Base-by-base conservation (phyloP, 1,140 invertebrate species). In the Gonatopus flavifemur region DNA sequence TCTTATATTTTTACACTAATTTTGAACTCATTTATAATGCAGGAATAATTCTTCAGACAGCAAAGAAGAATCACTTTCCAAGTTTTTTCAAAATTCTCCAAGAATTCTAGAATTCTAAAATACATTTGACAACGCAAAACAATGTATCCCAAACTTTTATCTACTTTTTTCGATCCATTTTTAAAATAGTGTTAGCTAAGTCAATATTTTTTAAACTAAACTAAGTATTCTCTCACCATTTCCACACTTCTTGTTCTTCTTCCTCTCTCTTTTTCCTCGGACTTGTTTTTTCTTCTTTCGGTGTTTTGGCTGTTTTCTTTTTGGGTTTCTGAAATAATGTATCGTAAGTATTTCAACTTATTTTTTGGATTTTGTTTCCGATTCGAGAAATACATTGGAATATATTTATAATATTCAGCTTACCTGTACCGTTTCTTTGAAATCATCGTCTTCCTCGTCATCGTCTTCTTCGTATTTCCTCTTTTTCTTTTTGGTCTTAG, bases 231-330 rank as follows among this genome's bases (percentile, higher is more conserved):
- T 36, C 58, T 70, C 81, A 93, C 91, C 93, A 97, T 85, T 93
- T 93, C 93, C 94, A 97, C 52, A 94, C 90, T 78, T 95, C 88
- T 62, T 88, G 84, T 64, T 91, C 88, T 52, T 91, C 89, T 55
- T 89, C 85, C 67, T 92, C 88, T 66, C 91, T 92, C 67, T 89
- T 90, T 51, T 81, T 82, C 57, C 68, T 79, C 1, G 79, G 78
- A 57, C 69, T 73, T 3, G 46, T 22, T 19, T 62, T 64, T 63
- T 69, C 62, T 48, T 47, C 64, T 58, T 72, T 69, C 30, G 51
- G 48, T 36, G 55, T 15, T 19, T 56, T 64, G 19, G 31, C 35
- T 21, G 57, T 45, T 55, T 70, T 48, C 9, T 44, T 55, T 18
- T 55, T 55, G 55, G 46, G 44, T 47, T 63, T 63, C 56, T 63